phyloP scores from a whole-genome alignment of 2,113 vertebrate genomes.

The Coracopsis vasa region DNA sequence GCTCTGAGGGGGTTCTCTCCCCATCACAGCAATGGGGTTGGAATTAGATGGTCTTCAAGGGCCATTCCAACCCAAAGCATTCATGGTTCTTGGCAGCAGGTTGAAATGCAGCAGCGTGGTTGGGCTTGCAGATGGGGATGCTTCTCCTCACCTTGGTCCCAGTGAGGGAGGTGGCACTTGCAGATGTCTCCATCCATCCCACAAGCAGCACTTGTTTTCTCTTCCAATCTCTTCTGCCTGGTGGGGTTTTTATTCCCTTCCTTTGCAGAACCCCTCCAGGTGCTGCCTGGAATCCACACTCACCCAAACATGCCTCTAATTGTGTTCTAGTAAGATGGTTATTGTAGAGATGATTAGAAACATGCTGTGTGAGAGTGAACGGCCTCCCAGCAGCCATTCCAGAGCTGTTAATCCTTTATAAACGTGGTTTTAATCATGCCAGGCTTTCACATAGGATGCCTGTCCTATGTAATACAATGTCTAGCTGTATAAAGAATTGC shows the following conservation, averaged over 20 bases:
- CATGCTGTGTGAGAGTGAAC: constrained; percentile 24
- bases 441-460: constrained; percentile 36
- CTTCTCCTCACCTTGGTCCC: not conserved
- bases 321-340: constrained; percentile 48
- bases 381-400: constrained; percentile 30
- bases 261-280: not conserved
- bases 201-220: not conserved
- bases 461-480: constrained; percentile 39
- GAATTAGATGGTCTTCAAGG: not conserved
- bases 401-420: constrained; percentile 69
- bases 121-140: not conserved
- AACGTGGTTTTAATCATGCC: constrained; percentile 68
- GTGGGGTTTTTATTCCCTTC: not conserved
- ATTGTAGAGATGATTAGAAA: constrained; percentile 58
- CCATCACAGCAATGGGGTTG: not conserved
- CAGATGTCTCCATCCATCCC: not conserved
- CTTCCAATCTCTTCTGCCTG: not conserved
- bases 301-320: constrained; percentile 23
- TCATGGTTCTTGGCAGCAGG: not conserved
- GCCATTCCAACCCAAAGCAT: not conserved
- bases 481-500: not conserved
- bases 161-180: not conserved
- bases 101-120: rapidly evolving
- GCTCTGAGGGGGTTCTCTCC: not conserved
- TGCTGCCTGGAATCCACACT: not conserved